A percentile compares a stretch with the other conserved stretches of the same genome.
phyloP scores from a whole-genome alignment of 2,888 invertebrate species.

The Patella depressa region DNA sequence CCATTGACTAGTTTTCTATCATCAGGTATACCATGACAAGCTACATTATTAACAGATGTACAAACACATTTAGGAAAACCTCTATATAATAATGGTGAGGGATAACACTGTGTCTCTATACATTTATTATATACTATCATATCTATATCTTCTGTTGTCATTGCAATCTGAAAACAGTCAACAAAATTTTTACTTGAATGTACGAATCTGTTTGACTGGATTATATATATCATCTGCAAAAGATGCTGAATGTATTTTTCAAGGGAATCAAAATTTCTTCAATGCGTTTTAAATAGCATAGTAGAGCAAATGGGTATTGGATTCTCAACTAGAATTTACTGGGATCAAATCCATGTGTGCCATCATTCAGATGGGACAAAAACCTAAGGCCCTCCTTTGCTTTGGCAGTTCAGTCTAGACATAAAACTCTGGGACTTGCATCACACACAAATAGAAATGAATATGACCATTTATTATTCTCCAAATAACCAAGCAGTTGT shows the following conservation, averaged over 20 bases:
- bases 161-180: slow-evolving; percentile 73
- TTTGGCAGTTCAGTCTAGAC: too few species aligned
- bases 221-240: not conserved
- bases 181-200: not conserved
- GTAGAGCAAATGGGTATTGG: too few species aligned
- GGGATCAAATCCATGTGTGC: too few species aligned
- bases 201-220: not conserved
- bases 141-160: slow-evolving; percentile 90
- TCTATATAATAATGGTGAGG: slow-evolving; percentile 88
- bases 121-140: slow-evolving; percentile 80
- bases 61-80: slow-evolving; percentile 91
- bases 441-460: too few species aligned
- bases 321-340: too few species aligned
- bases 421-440: too few species aligned
- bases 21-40: slow-evolving; percentile 95
- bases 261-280: too few species aligned
- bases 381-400: too few species aligned
- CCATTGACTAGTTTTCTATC: slow-evolving; percentile 81
- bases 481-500: too few species aligned
- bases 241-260: not conserved
- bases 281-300: too few species aligned
- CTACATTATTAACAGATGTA: slow-evolving; percentile 91
- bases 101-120: slow-evolving; percentile 84
- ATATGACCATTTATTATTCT: too few species aligned
- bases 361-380: too few species aligned